Percentiles rank a stretch among this genome's conserved stretches.
Conservation (phyloP, 2,113 vertebrate genomes). For the Sylvietta virens region DNA sequence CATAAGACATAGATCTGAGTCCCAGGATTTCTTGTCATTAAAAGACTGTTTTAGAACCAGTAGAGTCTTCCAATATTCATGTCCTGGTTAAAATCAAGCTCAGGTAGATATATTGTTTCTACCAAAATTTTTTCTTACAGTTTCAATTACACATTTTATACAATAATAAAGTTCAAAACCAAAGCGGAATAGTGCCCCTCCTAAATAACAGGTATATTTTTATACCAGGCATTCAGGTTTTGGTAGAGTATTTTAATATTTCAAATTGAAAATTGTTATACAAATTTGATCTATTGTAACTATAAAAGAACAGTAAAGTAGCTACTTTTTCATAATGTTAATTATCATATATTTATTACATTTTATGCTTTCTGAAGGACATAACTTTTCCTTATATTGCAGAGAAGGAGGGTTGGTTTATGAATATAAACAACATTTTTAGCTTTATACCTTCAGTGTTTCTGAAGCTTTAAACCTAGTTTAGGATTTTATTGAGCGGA, state of each 20-base stretch:
- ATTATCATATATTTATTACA: neutral
- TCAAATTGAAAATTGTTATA: neutral
- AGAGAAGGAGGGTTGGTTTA: neutral
- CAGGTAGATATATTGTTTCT: neutral
- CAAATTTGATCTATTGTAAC: neutral
- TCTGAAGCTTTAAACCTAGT: neutral
- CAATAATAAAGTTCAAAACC: neutral
- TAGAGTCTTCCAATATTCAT: neutral
- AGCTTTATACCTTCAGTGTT: neutral
- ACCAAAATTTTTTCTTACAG: neutral
- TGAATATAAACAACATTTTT: neutral
- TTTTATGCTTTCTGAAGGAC: neutral
- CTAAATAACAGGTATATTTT: neutral
- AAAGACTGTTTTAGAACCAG: neutral
- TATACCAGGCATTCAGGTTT: neutral
- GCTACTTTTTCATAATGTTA: neutral
- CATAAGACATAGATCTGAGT: neutral
- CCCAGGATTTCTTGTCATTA: neutral
- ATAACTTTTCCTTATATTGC: neutral
- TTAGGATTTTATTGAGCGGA: neutral
- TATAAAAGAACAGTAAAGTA: neutral
- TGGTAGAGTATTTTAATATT: neutral
- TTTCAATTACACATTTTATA: neutral
- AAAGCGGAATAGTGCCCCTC: neutral
- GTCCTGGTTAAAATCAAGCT: neutral